Percentiles rank a stretch among this genome's conserved stretches.
Evolutionary conservation across 2,888 invertebrate genomes (phyloP).

Genomic region (Rhabditoides inermis): DNA sequence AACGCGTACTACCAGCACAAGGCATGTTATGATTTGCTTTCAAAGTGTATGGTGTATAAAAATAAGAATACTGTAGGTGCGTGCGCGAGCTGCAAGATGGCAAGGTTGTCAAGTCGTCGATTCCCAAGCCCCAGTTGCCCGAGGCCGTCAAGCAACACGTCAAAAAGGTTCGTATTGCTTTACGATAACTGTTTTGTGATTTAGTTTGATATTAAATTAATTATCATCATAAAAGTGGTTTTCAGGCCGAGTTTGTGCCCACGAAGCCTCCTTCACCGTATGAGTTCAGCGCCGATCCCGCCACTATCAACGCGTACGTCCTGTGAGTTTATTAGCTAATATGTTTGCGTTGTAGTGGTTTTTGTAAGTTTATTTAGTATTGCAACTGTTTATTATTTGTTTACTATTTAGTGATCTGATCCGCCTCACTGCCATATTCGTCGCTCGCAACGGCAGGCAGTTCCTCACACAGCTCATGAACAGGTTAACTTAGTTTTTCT

Average conservation of each 20-base stretch:
- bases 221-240: too few relatives aligned
- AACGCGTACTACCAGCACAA: conserved; percentile 98
- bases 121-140: conserved; percentile 24
- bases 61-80: too few relatives aligned
- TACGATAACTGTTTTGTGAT: too few relatives aligned
- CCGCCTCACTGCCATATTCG: conserved; percentile 94
- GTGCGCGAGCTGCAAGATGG: conserved; percentile 42
- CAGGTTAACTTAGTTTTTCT: too few relatives aligned
- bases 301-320: conserved; percentile 93
- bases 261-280: conserved; percentile 83
- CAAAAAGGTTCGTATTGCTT: too few relatives aligned
- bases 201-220: too few relatives aligned
- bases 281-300: conserved; percentile 91
- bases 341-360: neutral
- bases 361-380: neutral
- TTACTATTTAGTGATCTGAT: conserved; percentile 80
- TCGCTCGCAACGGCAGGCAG: conserved; percentile 92
- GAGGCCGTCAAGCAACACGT: conserved; percentile 44
- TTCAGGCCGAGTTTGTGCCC: too few relatives aligned
- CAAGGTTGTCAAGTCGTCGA: conserved; percentile 19
- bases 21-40: too few relatives aligned
- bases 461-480: conserved; percentile 97
- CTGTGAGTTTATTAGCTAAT: conserved; percentile 56
- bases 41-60: too few relatives aligned
- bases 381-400: neutral